Conservation (phyloP, 2,888 invertebrate species). For the Cosmopolites sordidus region DNA sequence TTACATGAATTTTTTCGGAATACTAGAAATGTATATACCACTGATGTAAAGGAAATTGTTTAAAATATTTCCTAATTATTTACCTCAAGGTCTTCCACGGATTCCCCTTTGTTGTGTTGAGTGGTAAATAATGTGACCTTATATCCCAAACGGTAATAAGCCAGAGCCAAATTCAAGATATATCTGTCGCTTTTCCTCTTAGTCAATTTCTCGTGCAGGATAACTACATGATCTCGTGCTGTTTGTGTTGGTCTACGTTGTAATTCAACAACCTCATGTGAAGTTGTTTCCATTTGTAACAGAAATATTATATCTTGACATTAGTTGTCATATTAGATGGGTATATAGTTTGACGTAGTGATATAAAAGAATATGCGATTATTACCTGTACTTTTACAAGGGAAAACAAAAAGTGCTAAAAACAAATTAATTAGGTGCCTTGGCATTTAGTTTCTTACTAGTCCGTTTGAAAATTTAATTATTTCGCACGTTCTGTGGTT, state of each 20-base stretch:
- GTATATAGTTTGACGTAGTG: too few species aligned
- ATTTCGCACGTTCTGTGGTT: too few species aligned
- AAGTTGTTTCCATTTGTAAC: constrained; percentile 11
- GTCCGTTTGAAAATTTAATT: too few species aligned
- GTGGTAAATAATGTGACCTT: constrained; percentile 40
- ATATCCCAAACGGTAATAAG: constrained; percentile 38
- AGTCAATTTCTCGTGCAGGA: constrained; percentile 40
- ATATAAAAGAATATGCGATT: too few species aligned
- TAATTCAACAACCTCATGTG: background rate
- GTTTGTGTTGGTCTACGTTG: constrained; percentile 1
- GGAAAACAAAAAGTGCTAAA: too few species aligned
- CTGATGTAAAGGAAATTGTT: background rate
- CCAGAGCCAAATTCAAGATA: constrained; percentile 39
- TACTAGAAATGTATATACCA: constrained; percentile 31
- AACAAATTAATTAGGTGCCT: too few species aligned
- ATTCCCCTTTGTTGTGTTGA: constrained; percentile 34
- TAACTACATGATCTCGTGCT: constrained; percentile 32
- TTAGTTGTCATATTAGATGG: constrained; percentile 1
- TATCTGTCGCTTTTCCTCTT: constrained; percentile 40
- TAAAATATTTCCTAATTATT: too few species aligned
- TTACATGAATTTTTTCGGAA: constrained; percentile 33
- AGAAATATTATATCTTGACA: constrained; percentile 9
- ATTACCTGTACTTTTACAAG: too few species aligned
- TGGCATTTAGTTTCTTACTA: too few species aligned
- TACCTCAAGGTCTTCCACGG: constrained; percentile 38